Evolutionary conservation across 2,888 invertebrate genomes (phyloP).

Genomic region (Chalcosyrphus nemorum): DNA sequence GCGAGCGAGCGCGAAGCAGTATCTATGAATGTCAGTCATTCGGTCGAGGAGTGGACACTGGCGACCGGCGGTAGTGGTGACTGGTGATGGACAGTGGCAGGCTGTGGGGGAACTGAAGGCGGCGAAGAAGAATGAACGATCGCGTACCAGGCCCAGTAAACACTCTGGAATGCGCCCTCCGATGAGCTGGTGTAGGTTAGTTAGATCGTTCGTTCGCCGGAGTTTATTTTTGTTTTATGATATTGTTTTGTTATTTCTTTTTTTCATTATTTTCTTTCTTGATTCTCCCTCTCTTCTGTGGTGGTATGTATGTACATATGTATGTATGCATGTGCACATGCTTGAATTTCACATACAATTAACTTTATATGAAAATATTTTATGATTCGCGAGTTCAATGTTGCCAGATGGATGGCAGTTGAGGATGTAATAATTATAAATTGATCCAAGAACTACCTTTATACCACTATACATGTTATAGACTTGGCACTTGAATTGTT

Average conservation of each 20-base stretch:
- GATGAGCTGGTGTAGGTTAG: slow-evolving; percentile 58
- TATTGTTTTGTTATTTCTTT: slow-evolving; percentile 22
- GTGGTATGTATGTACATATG: neutral
- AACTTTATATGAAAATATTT: slow-evolving; percentile 41
- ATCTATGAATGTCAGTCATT: slow-evolving; percentile 62
- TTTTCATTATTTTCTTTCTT: slow-evolving; percentile 31
- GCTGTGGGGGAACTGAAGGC: slow-evolving; percentile 6
- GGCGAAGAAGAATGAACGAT: slow-evolving; percentile 46
- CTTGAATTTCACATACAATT: slow-evolving; percentile 70
- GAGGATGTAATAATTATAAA: no score
- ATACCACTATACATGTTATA: no score
- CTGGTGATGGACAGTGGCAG: neutral
- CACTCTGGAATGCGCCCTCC: slow-evolving; percentile 69
- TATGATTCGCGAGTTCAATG: slow-evolving; percentile 48
- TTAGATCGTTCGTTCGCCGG: slow-evolving; percentile 57
- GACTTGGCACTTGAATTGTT: no score
- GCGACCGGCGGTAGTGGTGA: no score
- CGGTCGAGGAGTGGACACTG: slow-evolving; percentile 51
- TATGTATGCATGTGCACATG: slow-evolving; percentile 38
- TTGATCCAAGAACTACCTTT: no score
- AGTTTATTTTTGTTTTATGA: slow-evolving; percentile 55
- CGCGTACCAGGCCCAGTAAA: slow-evolving; percentile 61
- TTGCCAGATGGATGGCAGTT: slow-evolving; percentile 62
- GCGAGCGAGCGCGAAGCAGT: no score
- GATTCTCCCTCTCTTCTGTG: slow-evolving; percentile 34